Evolutionary conservation across 2,113 vertebrate species (phyloP).

Genomic region (Bubo bubo): DNA sequence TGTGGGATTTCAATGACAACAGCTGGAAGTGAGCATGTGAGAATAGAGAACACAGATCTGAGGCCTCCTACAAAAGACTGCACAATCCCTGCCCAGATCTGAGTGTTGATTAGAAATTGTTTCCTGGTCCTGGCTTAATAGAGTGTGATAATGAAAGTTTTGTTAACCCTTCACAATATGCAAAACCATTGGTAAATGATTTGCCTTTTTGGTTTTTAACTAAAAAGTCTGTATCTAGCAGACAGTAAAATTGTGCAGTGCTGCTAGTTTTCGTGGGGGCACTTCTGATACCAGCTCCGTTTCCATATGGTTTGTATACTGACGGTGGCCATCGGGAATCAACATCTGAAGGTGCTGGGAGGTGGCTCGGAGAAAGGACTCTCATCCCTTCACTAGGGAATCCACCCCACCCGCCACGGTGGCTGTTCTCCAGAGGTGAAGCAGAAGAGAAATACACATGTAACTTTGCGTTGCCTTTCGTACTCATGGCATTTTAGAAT

Average conservation of each 20-base stretch:
- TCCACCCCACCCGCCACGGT: accelerated
- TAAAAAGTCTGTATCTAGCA: neutral
- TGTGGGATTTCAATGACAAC: slow-evolving; percentile 87
- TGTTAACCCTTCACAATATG: slow-evolving; percentile 69
- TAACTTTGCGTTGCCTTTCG: neutral
- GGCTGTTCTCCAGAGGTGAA: neutral
- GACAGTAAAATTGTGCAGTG: neutral
- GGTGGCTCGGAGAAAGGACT: neutral
- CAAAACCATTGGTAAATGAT: slow-evolving; percentile 33
- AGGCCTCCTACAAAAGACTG: slow-evolving; percentile 78
- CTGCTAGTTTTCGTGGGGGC: neutral
- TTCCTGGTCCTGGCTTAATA: slow-evolving; percentile 82
- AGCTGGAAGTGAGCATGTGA: slow-evolving; percentile 83
- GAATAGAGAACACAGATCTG: slow-evolving; percentile 81
- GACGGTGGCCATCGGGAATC: neutral
- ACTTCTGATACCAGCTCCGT: neutral
- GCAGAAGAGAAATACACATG: neutral
- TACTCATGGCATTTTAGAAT: neutral
- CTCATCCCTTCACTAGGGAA: neutral
- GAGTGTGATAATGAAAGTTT: slow-evolving; percentile 79
- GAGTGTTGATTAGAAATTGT: slow-evolving; percentile 82
- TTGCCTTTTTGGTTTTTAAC: slow-evolving; percentile 10
- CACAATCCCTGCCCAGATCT: slow-evolving; percentile 80
- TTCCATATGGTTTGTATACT: neutral
- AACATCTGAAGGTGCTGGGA: neutral